These are phyloP conservation scores for Mythimna lalbum DNA, from an alignment of 2,888 invertebrate species.

Conservation along the genomic window DNA sequence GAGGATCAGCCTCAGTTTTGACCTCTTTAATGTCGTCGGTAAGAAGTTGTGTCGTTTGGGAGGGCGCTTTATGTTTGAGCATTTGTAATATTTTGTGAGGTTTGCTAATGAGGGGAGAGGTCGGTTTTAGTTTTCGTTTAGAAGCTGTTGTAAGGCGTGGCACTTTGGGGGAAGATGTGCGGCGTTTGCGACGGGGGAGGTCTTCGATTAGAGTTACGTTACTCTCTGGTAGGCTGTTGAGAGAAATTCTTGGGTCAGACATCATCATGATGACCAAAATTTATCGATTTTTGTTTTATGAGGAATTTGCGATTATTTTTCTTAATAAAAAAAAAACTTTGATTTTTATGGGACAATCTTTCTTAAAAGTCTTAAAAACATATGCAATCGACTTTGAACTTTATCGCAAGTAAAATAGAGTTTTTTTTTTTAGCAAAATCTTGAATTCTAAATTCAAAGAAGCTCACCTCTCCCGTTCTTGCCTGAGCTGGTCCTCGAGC, in stretches of 20 bases:
- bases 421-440: neutral
- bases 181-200: conserved; percentile 76
- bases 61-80: conserved; percentile 79
- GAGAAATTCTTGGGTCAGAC: neutral
- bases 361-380: too few species aligned
- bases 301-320: too few species aligned
- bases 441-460: neutral
- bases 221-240: conserved; percentile 77
- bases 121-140: conserved; percentile 80
- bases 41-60: conserved; percentile 66
- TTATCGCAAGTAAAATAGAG: neutral
- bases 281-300: too few species aligned
- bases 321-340: too few species aligned
- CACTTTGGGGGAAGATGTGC: conserved; percentile 74
- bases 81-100: conserved; percentile 82
- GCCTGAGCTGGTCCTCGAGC: conserved; percentile 83
- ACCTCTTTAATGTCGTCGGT: conserved; percentile 67
- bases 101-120: conserved; percentile 70
- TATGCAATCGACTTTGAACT: neutral
- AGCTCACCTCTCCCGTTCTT: conserved; percentile 80
- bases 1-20: conserved; percentile 77
- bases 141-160: conserved; percentile 76
- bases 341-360: too few species aligned
- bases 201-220: conserved; percentile 80
- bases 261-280: too few species aligned